Conservation (phyloP, 2,113 vertebrate genomes). For the Excalfactoria chinensis region DNA sequence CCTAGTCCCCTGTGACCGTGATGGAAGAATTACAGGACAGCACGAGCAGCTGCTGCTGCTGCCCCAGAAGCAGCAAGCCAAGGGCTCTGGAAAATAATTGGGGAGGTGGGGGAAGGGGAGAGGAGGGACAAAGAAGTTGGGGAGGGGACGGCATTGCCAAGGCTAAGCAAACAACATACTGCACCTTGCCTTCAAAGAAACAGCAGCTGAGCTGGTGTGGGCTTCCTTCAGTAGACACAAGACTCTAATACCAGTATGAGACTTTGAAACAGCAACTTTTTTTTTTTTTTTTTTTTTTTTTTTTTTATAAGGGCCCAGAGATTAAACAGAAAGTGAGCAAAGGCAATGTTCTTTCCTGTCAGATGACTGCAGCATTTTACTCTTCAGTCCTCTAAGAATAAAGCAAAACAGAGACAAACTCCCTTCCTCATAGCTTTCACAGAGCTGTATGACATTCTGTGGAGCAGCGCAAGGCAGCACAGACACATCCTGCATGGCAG, state of each 20-base stretch:
- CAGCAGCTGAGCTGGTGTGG: neutral
- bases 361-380: neutral
- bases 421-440: neutral
- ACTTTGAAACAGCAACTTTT: neutral
- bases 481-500: neutral
- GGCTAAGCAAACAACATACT: neutral
- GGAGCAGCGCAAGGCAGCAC: neutral
- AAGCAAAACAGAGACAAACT: neutral
- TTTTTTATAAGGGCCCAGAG: neutral
- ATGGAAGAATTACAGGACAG: constrained; percentile 73
- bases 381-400: neutral
- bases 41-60: constrained; percentile 71
- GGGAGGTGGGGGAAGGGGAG: constrained; percentile 49
- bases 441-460: neutral
- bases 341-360: constrained; percentile 16
- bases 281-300: neutral
- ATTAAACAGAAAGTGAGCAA: neutral
- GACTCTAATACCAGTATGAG: neutral
- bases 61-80: constrained; percentile 70
- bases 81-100: constrained; percentile 65
- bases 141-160: constrained; percentile 32
- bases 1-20: constrained; percentile 67
- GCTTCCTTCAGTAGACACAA: neutral
- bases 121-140: constrained; percentile 53
- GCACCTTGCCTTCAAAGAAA: constrained; percentile 40